Evolutionary conservation across 2,113 vertebrate species (phyloP), one percentile per base, ranked within the genome.

Genomic region (Oxygymnocypris stewartii): DNA sequence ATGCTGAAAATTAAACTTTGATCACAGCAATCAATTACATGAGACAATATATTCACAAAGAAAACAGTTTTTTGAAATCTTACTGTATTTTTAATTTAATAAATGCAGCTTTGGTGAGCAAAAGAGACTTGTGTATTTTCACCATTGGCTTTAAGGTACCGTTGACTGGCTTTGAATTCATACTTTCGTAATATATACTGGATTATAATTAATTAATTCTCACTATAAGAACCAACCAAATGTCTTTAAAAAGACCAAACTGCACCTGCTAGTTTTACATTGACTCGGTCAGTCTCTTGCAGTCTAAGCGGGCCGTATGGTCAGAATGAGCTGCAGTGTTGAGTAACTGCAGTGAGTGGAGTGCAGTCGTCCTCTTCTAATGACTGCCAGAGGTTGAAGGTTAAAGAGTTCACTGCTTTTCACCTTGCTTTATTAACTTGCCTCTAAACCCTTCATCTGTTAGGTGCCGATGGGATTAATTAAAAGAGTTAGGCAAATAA

Each of bases 351-450:
- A 57, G 54, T 57, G 54, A n/a, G 11, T 35, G 14, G 13, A 57
- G 28, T 57, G 42, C 37, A 57, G 76, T 28, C 13, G 44, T 37
- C 74, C 57, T 78, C 47, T 20, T 25, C 6, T 69, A 94, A 94
- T 93, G 94, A 93, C 82, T 35, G 59, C 77, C 57, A 69, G 31
- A 92, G 93, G 93, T 94, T 92, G 94, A 94, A 93, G 92, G 92
- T 92, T 92, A 92, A 79, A 88, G 87, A 91, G 92, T 85, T 75
- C 25, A 73, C 87, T 88, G 89, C 91, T 93, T 94, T 94, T 89
- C 93, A 91, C 92, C 93, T 86, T 80, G 51, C 20, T 40, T 63
- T 75, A 49, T 79, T 87, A 71, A 73, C 73, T 75, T 79, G 79
- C 91, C 14, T 0, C 80, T 80, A 67, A 81, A 67, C 63, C 25